Evolutionary conservation across 2,888 invertebrate genomes (phyloP).

Genomic region (Synergus laeviventris): DNA sequence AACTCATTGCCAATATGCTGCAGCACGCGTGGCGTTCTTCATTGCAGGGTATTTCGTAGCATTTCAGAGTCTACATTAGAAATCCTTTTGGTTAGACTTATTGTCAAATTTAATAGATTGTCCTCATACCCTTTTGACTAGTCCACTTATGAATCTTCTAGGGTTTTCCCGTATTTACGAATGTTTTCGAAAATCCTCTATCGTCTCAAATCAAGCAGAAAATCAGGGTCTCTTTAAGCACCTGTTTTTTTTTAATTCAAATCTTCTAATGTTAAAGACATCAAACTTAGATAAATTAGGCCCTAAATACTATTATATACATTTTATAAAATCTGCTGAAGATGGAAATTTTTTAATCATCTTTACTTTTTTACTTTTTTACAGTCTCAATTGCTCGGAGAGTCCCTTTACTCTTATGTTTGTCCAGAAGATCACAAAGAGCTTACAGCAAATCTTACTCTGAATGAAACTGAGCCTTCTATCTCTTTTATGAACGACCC

Average conservation of each 20-base stretch:
- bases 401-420: constrained; percentile 88
- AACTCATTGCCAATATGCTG: constrained; percentile 41
- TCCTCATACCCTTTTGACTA: background rate
- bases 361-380: constrained; percentile 61
- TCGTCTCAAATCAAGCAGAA: no score
- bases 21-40: constrained; percentile 21
- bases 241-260: no score
- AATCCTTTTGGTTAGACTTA: constrained; percentile 4
- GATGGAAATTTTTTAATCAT: background rate
- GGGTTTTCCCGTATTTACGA: no score
- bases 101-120: background rate
- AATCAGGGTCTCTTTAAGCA: no score
- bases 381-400: constrained; percentile 89
- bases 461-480: background rate
- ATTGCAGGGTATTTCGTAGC: background rate
- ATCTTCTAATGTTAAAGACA: no score
- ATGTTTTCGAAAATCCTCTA: no score
- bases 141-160: background rate
- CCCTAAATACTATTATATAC: no score
- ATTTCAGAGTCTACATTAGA: background rate
- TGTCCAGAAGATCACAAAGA: constrained; percentile 88
- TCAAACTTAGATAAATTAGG: no score
- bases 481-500: constrained; percentile 17
- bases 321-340: background rate
- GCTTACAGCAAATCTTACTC: constrained; percentile 81